Conservation (phyloP, 1,140 invertebrate genomes). For the Brachionus calyciflorus region DNA sequence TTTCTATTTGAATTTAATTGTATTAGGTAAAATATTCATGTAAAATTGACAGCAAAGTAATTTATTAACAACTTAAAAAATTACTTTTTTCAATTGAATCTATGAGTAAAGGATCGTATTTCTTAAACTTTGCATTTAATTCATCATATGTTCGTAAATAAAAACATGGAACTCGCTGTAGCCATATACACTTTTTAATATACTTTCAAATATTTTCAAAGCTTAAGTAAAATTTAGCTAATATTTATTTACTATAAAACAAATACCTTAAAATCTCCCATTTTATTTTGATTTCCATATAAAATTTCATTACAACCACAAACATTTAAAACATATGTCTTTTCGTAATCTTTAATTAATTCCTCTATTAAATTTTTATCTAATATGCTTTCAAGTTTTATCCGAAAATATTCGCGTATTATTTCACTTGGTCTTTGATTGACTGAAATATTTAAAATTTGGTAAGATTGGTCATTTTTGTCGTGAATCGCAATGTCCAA, state of each 20-base stretch:
- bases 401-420: conserved; percentile 14
- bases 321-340: conserved; percentile 22
- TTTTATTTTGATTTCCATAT: background rate
- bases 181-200: conserved; percentile 12
- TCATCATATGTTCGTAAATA: conserved; percentile 62
- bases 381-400: background rate
- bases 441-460: background rate
- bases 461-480: background rate
- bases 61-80: background rate
- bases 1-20: too few relatives aligned
- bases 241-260: too few relatives aligned
- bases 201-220: background rate
- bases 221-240: conserved; percentile 58
- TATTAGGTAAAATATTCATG: background rate
- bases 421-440: background rate
- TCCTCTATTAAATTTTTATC: background rate
- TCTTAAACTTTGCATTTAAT: conserved; percentile 49
- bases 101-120: background rate
- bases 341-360: background rate
- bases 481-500: background rate
- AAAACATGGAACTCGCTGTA: conserved; percentile 57
- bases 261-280: conserved; percentile 51
- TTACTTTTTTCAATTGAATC: background rate
- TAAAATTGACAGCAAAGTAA: background rate
- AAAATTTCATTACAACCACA: conserved; percentile 39